Conservation (phyloP, 2,113 vertebrate species). For the Myrmecobius fasciatus region DNA sequence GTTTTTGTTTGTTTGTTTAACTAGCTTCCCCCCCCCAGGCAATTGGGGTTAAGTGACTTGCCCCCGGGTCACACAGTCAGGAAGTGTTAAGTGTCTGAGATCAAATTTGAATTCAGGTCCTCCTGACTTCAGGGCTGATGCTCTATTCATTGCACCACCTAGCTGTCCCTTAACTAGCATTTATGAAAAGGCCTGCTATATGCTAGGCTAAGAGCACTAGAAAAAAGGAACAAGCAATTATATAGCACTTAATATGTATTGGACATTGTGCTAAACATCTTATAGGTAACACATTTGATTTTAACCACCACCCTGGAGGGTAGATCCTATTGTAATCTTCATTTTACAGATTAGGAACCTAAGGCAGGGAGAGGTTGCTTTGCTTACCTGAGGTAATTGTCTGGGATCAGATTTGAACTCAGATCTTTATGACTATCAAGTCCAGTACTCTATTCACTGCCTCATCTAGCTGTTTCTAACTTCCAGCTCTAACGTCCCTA, state of each 20-base stretch:
- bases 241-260: background rate
- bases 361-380: background rate
- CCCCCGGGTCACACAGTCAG: too few species aligned
- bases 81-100: too few species aligned
- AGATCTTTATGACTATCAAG: background rate
- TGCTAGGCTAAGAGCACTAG: background rate
- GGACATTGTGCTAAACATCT: background rate
- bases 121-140: too few species aligned
- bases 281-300: background rate
- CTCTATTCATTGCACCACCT: too few species aligned
- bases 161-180: too few species aligned
- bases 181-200: background rate
- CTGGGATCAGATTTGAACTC: background rate
- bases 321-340: background rate
- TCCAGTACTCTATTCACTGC: background rate
- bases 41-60: too few species aligned
- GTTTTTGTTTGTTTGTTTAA: background rate
- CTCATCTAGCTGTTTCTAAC: background rate
- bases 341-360: slow-evolving; percentile 6
- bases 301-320: background rate
- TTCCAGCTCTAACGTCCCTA: background rate
- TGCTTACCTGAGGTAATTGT: background rate
- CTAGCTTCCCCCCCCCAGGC: too few species aligned
- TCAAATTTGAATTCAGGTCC: too few species aligned
- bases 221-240: background rate